phyloP scores from a whole-genome alignment of 2,888 invertebrate species.

The Zelleria hepariella region DNA sequence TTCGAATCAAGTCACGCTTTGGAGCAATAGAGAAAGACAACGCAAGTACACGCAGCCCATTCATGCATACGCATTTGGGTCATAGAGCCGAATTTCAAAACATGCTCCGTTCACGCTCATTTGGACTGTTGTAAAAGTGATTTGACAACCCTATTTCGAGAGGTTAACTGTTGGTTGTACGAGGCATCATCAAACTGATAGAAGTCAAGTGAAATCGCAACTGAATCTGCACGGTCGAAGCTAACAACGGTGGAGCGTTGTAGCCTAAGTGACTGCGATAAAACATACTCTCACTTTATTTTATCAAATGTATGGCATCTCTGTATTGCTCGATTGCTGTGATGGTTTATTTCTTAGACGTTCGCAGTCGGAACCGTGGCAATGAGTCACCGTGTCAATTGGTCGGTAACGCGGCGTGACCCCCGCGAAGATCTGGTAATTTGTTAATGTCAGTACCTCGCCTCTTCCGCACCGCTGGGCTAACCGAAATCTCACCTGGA shows the following conservation, averaged over 20 bases:
- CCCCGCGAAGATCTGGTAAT: slow-evolving; percentile 26
- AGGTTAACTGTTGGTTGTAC: slow-evolving; percentile 1
- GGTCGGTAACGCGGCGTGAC: slow-evolving; percentile 12
- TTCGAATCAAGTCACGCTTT: neutral
- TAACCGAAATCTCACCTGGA: slow-evolving; percentile 15
- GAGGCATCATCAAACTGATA: slow-evolving; percentile 1
- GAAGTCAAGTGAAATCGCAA: slow-evolving; percentile 5
- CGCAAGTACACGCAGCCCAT: neutral
- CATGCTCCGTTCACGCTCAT: neutral
- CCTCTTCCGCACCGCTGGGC: slow-evolving; percentile 10
- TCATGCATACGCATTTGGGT: neutral
- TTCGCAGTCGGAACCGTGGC: slow-evolving; percentile 5
- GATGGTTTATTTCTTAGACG: neutral
- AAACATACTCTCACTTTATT: neutral
- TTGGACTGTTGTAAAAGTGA: neutral
- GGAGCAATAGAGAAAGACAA: neutral
- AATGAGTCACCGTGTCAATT: slow-evolving; percentile 19
- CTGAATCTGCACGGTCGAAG: neutral
- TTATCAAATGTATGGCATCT: slow-evolving; percentile 6
- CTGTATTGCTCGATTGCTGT: neutral
- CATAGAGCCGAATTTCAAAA: neutral
- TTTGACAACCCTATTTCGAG: slow-evolving; percentile 1
- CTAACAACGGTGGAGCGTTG: neutral
- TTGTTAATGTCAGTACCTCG: slow-evolving; percentile 26
- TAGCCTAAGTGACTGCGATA: neutral